Base-by-base conservation (phyloP, 2,113 vertebrate genomes). In the Halichoeres trimaculatus region DNA sequence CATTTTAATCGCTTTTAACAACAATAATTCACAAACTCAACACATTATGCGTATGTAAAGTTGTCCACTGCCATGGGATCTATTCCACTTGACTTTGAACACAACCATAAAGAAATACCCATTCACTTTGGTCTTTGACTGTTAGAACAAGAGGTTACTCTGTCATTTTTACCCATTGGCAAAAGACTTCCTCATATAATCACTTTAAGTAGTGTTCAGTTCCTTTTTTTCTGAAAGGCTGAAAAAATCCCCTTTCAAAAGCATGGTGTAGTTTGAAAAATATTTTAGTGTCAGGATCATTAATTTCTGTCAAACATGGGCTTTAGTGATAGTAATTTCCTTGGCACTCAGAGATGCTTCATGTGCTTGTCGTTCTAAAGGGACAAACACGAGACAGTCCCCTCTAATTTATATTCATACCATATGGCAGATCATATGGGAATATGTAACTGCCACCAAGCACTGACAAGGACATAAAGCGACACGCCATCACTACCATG, bases 401-500 rank as follows among this genome's bases (percentile, higher is more conserved):
- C 36, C 47, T 48, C 59, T 76, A 45, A 78, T 81, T 74, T 34
- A 70, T 72, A 85, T 83, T 80, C 81, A 66, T 41, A 76, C 53
- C 84, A 91, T 88, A 90, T 88, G 88, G 83, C 14, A 30, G 43
- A 63, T 81, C 74, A 84, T 82, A 89, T 81, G 81, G 59, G 48
- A 79, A 81, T 69, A 78, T 75, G 41, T 64, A 72, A 72, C 54
- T 62, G 60, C 74, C 82, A 89, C 84, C 78, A 81, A 78, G 85
- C 71, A 75, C 14, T 66, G 58, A 72, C 68, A 43, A 72, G 34
- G 53, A 71, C 41, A 52, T 59, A 65, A 78, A 76, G 62, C 69
- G 78, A 51, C 76, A 70, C 11, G 26, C 36, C 54, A 35, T 56
- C 59, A 53, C 60, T 74, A 71, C 76, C 34, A 24, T 67, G 65